These are phyloP conservation scores for Ophthalmotilapia sp. DNA, from an alignment of 2,113 vertebrate species.

Conservation along the genomic window DNA sequence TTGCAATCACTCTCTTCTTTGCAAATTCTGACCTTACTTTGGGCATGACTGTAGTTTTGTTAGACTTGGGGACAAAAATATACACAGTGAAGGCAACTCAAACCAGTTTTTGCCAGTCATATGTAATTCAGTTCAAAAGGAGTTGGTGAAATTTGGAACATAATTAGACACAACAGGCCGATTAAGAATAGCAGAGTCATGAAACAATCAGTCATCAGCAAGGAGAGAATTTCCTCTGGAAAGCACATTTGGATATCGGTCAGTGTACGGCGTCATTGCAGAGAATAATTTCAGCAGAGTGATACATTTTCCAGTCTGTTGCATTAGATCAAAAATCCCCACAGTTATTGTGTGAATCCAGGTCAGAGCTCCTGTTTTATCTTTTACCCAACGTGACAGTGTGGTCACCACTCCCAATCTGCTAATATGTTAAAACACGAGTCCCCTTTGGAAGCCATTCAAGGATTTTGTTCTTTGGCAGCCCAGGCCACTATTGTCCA, in stretches of 20 bases:
- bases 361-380: neutral
- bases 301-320: neutral
- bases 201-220: neutral
- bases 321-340: neutral
- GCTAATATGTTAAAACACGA: neutral
- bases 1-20: neutral
- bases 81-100: neutral
- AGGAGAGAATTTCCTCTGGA: neutral
- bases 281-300: neutral
- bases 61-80: neutral
- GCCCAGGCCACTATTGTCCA: constrained; percentile 30
- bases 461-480: constrained; percentile 34
- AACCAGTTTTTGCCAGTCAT: neutral
- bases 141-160: neutral
- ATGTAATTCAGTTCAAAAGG: neutral
- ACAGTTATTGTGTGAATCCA: neutral
- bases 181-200: neutral
- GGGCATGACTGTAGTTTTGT: neutral
- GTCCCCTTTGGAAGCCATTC: constrained; percentile 8
- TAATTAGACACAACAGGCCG: neutral
- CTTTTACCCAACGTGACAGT: neutral
- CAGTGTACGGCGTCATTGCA: neutral
- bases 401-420: constrained; percentile 12
- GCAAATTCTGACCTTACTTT: neutral
- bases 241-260: neutral